These are phyloP conservation scores for Vombatus ursinus DNA, from an alignment of 2,113 vertebrate genomes.

Conservation along the genomic window DNA sequence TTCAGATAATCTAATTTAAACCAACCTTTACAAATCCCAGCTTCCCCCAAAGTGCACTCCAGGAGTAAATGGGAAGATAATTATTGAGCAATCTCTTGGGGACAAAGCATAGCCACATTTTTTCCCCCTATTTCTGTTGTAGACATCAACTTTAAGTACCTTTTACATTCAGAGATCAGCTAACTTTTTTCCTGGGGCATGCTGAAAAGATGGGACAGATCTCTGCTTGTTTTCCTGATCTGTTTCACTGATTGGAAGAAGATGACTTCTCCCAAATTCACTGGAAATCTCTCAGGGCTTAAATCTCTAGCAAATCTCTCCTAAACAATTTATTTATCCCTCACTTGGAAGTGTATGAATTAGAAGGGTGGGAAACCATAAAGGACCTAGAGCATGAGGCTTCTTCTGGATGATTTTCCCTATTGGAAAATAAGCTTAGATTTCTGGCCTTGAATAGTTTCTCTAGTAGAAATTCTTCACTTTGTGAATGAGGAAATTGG, in stretches of 20 bases:
- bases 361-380: conserved; percentile 73
- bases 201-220: neutral
- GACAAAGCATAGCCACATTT: neutral
- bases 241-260: conserved; percentile 18
- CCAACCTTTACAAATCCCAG: conserved; percentile 9
- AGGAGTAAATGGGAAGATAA: neutral
- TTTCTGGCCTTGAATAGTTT: neutral
- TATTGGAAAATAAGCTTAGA: conserved; percentile 52
- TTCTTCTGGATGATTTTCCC: conserved; percentile 52
- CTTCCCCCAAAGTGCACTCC: neutral
- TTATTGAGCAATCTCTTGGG: conserved; percentile 9
- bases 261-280: conserved; percentile 64
- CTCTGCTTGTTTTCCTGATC: no score
- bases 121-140: neutral
- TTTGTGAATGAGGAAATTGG: neutral
- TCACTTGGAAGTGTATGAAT: conserved; percentile 74
- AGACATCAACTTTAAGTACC: neutral
- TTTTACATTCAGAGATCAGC: neutral
- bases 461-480: neutral
- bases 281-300: conserved; percentile 64
- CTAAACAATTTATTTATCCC: conserved; percentile 74
- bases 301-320: conserved; percentile 70
- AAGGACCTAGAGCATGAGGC: conserved; percentile 29
- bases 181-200: neutral
- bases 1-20: neutral